Base-by-base conservation (phyloP, 2,888 invertebrate genomes). In the Metallyticus violacea region DNA sequence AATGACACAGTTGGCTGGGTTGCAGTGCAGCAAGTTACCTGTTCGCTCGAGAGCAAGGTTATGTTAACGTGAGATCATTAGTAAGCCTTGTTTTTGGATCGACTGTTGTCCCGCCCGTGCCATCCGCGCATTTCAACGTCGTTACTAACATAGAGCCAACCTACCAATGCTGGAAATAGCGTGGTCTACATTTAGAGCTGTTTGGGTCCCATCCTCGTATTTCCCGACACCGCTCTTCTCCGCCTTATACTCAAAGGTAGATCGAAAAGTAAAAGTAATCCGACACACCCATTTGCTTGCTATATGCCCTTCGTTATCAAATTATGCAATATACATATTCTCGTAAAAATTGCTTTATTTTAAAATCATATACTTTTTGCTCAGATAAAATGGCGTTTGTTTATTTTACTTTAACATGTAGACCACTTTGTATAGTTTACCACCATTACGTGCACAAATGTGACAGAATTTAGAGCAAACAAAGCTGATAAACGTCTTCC, bases 111-210 rank as follows among this genome's bases (percentile, higher is more conserved):
- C 15, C 40, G 22, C 40, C 40, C 40, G 22, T 62, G 15, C 40
- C 15, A 62, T 2, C n/a, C n/a, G n/a, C n/a, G n/a, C n/a, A n/a
- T n/a, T n/a, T n/a, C n/a, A n/a, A n/a, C n/a, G 6, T 15, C 40
- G 40, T 62, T 62, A 62, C 40, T 22, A 62, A 62, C 40, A 62
- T 22, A 62, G 40, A 62, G 40, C 40, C 30, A 78, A 85, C 78
- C 79, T 25, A 85, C 30, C 81, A 26, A 81, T 22, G 81, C 81
- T 81, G 28, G 81, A 81, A 81, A 81, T 81, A 81, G 81, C 81
- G 40, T 81, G 40, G 30, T 81, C 81, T 40, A 40, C 81, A 81
- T 81, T 81, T 81, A 81, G 81, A 80, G 29, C 22, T 80, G 28
- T 29, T 80, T 27, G 22, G 28, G 40, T 4, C n/a, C 22, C n/a